Evolutionary conservation across 2,113 vertebrate species (phyloP).

Genomic region (Leucoraja erinaceus): DNA sequence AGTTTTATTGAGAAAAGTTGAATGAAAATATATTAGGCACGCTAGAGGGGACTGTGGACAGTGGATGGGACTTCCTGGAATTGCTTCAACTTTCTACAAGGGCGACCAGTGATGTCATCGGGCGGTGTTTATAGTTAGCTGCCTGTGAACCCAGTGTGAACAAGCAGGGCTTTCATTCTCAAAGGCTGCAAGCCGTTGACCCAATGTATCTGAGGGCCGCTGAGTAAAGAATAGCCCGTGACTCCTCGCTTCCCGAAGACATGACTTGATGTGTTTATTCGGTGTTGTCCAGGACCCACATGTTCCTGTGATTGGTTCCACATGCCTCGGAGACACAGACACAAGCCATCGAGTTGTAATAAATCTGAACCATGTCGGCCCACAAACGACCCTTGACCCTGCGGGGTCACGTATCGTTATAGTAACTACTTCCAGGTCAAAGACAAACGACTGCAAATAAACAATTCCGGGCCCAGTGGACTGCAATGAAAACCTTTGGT

Average conservation of each 20-base stretch:
- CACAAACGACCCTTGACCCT: background rate
- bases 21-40: too few species aligned
- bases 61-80: too few species aligned
- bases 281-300: background rate
- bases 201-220: background rate
- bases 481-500: background rate
- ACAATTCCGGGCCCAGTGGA: background rate
- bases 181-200: too few species aligned
- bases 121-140: too few species aligned
- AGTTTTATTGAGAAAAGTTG: too few species aligned
- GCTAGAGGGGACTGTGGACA: too few species aligned
- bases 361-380: background rate
- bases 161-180: too few species aligned
- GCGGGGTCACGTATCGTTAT: background rate
- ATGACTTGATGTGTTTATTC: slow-evolving; percentile 16
- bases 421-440: slow-evolving; percentile 31
- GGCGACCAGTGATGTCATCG: too few species aligned
- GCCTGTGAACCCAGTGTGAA: too few species aligned
- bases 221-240: background rate
- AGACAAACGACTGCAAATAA: slow-evolving; percentile 25
- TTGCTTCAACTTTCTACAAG: too few species aligned
- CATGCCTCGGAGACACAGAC: background rate
- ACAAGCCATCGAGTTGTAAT: background rate
- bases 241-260: slow-evolving; percentile 14
- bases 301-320: background rate